Percentiles rank a stretch among this genome's conserved stretches.
These are phyloP conservation scores for Ostrea edulis DNA, from an alignment of 1,140 invertebrate genomes.

Conservation along the genomic window DNA sequence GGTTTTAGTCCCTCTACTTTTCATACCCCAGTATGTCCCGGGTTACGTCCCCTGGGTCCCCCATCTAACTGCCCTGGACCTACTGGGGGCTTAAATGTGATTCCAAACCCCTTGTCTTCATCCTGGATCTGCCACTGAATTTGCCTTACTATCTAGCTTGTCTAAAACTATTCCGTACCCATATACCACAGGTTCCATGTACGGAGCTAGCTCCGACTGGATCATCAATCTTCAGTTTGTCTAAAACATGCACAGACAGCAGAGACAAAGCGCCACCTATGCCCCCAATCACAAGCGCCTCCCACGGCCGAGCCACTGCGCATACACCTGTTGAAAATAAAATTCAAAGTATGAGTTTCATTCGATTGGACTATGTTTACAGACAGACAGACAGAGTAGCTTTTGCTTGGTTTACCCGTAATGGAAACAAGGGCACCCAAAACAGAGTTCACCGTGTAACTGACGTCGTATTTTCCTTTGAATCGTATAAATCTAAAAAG, in stretches of 20 bases:
- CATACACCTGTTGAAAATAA: slow-evolving; percentile 85
- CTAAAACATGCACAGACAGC: slow-evolving; percentile 86
- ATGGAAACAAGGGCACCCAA: slow-evolving; percentile 91
- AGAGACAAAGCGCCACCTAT: slow-evolving; percentile 89
- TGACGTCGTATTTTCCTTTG: slow-evolving; percentile 88
- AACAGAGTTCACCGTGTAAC: slow-evolving; percentile 93
- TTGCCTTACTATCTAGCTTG: too few relatives aligned
- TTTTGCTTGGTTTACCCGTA: slow-evolving; percentile 83
- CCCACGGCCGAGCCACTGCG: slow-evolving; percentile 92
- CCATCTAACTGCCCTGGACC: too few relatives aligned
- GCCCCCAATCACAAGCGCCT: slow-evolving; percentile 90
- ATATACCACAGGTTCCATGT: slow-evolving; percentile 83
- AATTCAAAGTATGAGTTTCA: not conserved
- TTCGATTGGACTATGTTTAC: not conserved
- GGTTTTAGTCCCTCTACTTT: too few relatives aligned
- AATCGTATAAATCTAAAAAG: slow-evolving; percentile 82
- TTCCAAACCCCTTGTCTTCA: too few relatives aligned
- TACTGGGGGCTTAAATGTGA: too few relatives aligned
- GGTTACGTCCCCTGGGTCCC: too few relatives aligned
- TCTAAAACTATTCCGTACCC: slow-evolving; percentile 63
- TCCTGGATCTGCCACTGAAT: too few relatives aligned
- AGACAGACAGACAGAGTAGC: not conserved
- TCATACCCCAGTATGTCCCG: too few relatives aligned
- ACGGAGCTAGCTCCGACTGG: slow-evolving; percentile 94
- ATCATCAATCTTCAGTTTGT: slow-evolving; percentile 91